Percentiles rank a stretch among this genome's conserved stretches.
These are phyloP conservation scores for Dendroctonus valens DNA, from an alignment of 1,140 invertebrate genomes.

Conservation along the genomic window DNA sequence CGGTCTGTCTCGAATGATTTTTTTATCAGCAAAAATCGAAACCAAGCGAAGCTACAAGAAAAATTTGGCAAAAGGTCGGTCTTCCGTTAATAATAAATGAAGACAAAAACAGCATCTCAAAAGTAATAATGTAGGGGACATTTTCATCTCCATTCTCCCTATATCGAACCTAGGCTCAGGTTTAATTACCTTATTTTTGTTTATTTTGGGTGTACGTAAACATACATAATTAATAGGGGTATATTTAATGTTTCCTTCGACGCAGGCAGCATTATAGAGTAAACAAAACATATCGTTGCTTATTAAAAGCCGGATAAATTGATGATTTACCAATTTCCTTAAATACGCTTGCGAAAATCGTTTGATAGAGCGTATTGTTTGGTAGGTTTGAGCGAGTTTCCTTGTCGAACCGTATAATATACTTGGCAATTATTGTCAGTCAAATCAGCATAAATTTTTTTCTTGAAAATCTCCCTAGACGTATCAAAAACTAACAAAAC, in stretches of 20 bases:
- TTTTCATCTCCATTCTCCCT: slow-evolving; percentile 4
- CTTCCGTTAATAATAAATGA: slow-evolving; percentile 17
- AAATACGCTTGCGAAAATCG: background rate
- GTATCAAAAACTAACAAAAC: background rate
- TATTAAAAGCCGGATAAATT: background rate
- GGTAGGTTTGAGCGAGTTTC: background rate
- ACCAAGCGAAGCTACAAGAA: slow-evolving; percentile 6
- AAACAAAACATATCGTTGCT: slow-evolving; percentile 1
- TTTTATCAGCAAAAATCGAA: background rate
- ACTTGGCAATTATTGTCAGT: no score
- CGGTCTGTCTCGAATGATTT: no score
- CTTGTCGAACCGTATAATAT: no score
- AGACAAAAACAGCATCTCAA: background rate
- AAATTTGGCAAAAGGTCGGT: slow-evolving; percentile 8
- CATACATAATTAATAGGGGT: slow-evolving; percentile 13
- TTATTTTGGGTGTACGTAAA: slow-evolving; percentile 2
- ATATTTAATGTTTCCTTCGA: slow-evolving; percentile 8
- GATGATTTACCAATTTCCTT: background rate
- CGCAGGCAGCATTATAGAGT: slow-evolving; percentile 1
- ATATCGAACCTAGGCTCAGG: slow-evolving; percentile 6
- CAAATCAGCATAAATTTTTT: background rate
- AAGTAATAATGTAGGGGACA: slow-evolving; percentile 5
- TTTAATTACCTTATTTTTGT: slow-evolving; percentile 23
- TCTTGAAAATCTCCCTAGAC: background rate
- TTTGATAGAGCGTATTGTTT: slow-evolving; percentile 1